Base-by-base conservation (phyloP, 2,113 vertebrate genomes). In the Notothenia rossii region DNA sequence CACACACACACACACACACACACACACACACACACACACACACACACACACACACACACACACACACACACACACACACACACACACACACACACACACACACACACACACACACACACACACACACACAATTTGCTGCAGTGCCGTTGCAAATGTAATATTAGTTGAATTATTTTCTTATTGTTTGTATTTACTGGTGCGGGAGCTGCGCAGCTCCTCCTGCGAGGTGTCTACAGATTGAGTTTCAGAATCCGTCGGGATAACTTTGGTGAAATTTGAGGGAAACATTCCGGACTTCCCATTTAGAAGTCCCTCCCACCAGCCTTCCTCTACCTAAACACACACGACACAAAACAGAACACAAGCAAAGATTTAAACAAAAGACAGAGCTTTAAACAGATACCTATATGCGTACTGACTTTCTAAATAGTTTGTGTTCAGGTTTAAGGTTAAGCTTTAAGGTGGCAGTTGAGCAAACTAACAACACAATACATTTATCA, bases 261-360 rank as follows among this genome's bases (percentile, higher is more conserved):
- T 63, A 43, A 97, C 97, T 94, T 96, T 98, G 92, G 98, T 99
- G 95, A 99, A 99, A 83, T 99, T 99, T 79, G 98, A 99, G 83
- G 98, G 98, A 92, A 99, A 99, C 97, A 99, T 98, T 55, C 98
- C 98, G 17, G 94, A 96, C 87, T 97, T 98, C 18, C 98, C 98
- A 69, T 98, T 95, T 13, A 99, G 96, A 75, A 94, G 58, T 11
- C 98, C 98, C 93, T 99, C 98, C 97, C 97, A 99, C 98, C 98
- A 99, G 89, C 98, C 98, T 88, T 99, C 98, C 87, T 99, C 98
- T 61, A 99, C 98, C 98, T 99, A 92, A 10, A 63, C 62, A 61
- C 65, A 55, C 66, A 54, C 10, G 58, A 70, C 5, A 53, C 5
- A 62, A 29, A 2, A 51, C 20, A 74, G 15, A 66, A 50, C 20